A percentile compares a stretch with the other conserved stretches of the same genome.
Evolutionary conservation across 1,140 invertebrate genomes (phyloP).

Genomic region (Aleiodes sp.): DNA sequence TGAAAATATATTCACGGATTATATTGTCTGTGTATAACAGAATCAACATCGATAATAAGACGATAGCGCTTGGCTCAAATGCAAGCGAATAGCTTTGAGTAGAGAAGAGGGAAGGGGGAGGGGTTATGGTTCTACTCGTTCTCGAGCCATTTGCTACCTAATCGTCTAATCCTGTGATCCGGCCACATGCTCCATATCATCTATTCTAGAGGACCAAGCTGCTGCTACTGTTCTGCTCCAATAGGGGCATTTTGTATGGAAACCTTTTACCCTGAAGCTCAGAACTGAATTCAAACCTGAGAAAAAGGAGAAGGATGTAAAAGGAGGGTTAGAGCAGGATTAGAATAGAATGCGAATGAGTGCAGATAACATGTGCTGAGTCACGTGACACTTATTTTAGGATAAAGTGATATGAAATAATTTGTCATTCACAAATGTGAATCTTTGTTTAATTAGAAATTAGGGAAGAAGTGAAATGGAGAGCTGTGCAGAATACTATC

Average conservation of each 20-base stretch:
- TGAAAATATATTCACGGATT: not conserved
- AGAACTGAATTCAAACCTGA: not conserved
- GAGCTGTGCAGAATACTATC: too few species aligned
- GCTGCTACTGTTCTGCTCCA: not conserved
- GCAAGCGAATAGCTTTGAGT: constrained; percentile 8
- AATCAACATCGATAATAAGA: not conserved
- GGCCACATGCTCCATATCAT: constrained; percentile 23
- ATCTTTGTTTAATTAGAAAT: too few species aligned
- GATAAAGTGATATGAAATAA: too few species aligned
- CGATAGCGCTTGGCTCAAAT: not conserved
- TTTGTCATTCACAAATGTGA: too few species aligned
- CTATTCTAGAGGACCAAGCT: constrained; percentile 17
- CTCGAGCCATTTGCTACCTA: constrained; percentile 37
- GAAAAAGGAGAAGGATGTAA: not conserved
- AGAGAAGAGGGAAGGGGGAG: not conserved
- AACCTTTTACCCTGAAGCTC: not conserved
- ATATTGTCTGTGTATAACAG: not conserved
- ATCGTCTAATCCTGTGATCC: constrained; percentile 30
- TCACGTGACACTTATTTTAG: too few species aligned
- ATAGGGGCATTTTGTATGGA: not conserved
- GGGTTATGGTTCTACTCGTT: constrained; percentile 1
- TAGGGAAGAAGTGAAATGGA: too few species aligned
- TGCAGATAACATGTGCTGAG: not conserved
- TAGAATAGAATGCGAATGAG: not conserved
- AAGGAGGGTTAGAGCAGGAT: not conserved